These are phyloP conservation scores for Philereme vetulata DNA, from an alignment of 2,888 invertebrate species.

Conservation along the genomic window DNA sequence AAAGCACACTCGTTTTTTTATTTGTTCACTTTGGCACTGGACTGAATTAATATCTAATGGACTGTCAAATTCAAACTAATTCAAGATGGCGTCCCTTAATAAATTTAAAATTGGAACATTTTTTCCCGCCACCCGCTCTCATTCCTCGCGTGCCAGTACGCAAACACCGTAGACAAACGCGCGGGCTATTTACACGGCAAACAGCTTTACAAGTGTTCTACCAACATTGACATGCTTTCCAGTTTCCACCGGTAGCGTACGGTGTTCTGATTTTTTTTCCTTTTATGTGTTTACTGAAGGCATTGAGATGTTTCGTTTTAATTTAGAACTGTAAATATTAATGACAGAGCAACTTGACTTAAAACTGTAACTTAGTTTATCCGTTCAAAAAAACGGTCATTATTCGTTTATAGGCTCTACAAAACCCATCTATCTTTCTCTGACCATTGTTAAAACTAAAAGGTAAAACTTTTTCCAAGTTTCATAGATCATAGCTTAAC, in stretches of 20 bases:
- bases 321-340: slow-evolving; percentile 16
- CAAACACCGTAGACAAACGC: slow-evolving; percentile 42
- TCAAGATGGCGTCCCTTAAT: neutral
- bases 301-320: slow-evolving; percentile 37
- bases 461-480: no score
- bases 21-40: no score
- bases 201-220: slow-evolving; percentile 41
- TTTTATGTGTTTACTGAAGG: slow-evolving; percentile 24
- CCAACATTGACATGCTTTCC: slow-evolving; percentile 43
- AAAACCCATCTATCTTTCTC: no score
- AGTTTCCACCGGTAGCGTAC: slow-evolving; percentile 40
- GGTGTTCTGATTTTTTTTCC: slow-evolving; percentile 37
- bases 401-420: no score
- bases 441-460: no score
- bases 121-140: slow-evolving; percentile 42
- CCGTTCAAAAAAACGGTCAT: no score
- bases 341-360: no score
- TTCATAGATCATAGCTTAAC: no score
- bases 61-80: neutral
- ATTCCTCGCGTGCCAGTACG: slow-evolving; percentile 51
- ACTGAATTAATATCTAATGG: neutral
- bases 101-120: slow-evolving; percentile 29
- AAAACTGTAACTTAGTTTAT: no score
- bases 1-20: no score
- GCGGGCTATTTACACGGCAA: slow-evolving; percentile 33